Percentiles rank a stretch among this genome's conserved stretches.
Evolutionary conservation across 2,113 vertebrate species (phyloP).

Genomic region (Sialia sialis): DNA sequence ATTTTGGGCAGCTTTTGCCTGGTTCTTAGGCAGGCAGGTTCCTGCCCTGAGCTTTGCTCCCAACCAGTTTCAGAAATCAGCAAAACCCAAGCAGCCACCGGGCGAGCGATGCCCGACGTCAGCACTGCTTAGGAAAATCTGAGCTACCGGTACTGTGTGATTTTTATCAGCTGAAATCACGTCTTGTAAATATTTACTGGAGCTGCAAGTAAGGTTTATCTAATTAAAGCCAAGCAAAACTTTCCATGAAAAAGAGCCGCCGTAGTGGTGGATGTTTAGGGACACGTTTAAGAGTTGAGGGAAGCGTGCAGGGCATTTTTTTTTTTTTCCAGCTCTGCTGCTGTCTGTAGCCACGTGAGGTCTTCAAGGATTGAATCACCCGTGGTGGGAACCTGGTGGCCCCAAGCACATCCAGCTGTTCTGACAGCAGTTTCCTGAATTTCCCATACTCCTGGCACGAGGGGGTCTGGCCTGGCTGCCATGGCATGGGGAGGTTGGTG

Average conservation of each 20-base stretch:
- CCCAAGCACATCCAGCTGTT: neutral
- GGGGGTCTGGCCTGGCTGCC: neutral
- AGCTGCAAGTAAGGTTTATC: slow-evolving; percentile 39
- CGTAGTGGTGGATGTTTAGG: neutral
- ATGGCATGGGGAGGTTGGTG: accelerated
- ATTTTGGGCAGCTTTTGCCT: neutral
- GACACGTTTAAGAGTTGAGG: neutral
- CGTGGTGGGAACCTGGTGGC: neutral
- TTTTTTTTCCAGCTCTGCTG: neutral
- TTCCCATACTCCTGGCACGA: neutral
- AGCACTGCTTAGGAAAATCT: neutral
- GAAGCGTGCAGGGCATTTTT: neutral
- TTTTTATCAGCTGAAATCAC: slow-evolving; percentile 43
- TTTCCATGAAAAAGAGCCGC: neutral
- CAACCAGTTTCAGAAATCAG: neutral
- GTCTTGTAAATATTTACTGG: slow-evolving; percentile 55
- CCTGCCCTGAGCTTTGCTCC: neutral
- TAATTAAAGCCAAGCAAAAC: slow-evolving; percentile 38
- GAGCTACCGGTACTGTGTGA: neutral
- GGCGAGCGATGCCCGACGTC: accelerated
- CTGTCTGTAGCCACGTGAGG: neutral
- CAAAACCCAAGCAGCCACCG: accelerated
- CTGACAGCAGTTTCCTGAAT: neutral
- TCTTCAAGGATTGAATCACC: neutral
- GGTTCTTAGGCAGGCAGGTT: neutral